Evolutionary conservation across 2,888 invertebrate species (phyloP).

Genomic region (Tetanocera ferruginea): DNA sequence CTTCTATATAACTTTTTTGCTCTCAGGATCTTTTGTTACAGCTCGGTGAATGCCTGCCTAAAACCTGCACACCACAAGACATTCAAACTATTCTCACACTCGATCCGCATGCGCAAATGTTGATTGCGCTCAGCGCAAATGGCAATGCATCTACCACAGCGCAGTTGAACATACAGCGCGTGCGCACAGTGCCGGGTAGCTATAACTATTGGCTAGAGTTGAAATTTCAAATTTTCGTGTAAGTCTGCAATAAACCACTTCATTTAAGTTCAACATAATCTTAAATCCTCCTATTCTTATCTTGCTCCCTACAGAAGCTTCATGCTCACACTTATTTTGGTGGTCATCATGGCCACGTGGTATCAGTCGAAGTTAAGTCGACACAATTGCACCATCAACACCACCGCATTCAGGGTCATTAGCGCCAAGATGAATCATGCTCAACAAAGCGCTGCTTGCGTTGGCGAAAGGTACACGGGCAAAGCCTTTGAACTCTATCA

Average conservation of each 20-base stretch:
- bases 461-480: conserved; percentile 68
- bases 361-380: conserved; percentile 74
- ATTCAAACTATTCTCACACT: conserved; percentile 70
- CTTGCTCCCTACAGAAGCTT: conserved; percentile 55
- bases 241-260: conserved; percentile 68
- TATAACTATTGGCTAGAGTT: conserved; percentile 76
- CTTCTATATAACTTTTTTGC: neutral
- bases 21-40: conserved; percentile 76
- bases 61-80: conserved; percentile 75
- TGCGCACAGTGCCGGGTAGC: conserved; percentile 79
- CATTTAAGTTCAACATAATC: neutral
- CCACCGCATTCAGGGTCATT: conserved; percentile 21
- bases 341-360: conserved; percentile 75
- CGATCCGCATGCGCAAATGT: conserved; percentile 65
- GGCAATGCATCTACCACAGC: conserved; percentile 46
- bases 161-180: conserved; percentile 72
- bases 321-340: conserved; percentile 58
- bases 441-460: conserved; percentile 53
- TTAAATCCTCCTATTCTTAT: neutral
- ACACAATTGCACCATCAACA: conserved; percentile 33
- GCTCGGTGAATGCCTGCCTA: conserved; percentile 82
- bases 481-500: conserved; percentile 67
- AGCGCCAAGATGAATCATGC: conserved; percentile 10
- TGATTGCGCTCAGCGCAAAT: conserved; percentile 53
- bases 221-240: conserved; percentile 79